These are phyloP conservation scores for Andricus quercusramuli DNA, from an alignment of 2,888 invertebrate species.

Conservation along the genomic window DNA sequence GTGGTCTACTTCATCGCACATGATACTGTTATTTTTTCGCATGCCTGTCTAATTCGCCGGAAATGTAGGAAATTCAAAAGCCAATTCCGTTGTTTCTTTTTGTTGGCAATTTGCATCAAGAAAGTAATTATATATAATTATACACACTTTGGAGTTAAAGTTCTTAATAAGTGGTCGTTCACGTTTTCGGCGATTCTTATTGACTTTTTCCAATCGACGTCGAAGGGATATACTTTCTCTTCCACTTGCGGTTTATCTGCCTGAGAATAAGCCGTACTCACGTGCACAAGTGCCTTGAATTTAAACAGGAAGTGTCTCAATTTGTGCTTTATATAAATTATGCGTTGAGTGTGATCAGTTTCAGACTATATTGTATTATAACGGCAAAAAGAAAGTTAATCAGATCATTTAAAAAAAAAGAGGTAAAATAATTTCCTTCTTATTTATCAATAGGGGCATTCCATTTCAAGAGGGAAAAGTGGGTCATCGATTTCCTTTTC, in stretches of 20 bases:
- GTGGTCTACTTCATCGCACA: no score
- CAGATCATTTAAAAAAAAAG: neutral
- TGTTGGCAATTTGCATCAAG: neutral
- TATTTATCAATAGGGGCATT: no score
- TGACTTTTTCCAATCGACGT: slow-evolving; percentile 85
- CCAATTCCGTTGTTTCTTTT: neutral
- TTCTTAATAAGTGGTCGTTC: slow-evolving; percentile 81
- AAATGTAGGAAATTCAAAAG: neutral
- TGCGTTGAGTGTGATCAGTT: neutral
- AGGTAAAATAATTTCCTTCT: no score
- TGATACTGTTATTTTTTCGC: no score
- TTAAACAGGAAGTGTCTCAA: neutral
- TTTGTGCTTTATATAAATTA: neutral
- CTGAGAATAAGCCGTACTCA: slow-evolving; percentile 94
- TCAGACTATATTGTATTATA: neutral
- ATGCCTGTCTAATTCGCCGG: no score
- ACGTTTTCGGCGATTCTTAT: slow-evolving; percentile 83
- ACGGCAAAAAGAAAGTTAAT: neutral
- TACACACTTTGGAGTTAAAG: slow-evolving; percentile 82
- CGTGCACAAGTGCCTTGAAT: slow-evolving; percentile 85
- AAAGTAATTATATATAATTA: slow-evolving; percentile 10
- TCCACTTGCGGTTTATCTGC: slow-evolving; percentile 86
- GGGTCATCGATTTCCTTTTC: no score
- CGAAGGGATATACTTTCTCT: slow-evolving; percentile 87
- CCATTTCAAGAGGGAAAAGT: no score